phyloP scores from a whole-genome alignment of 2,797 vertebrate species.

The Dromococcyx pavoninus region DNA sequence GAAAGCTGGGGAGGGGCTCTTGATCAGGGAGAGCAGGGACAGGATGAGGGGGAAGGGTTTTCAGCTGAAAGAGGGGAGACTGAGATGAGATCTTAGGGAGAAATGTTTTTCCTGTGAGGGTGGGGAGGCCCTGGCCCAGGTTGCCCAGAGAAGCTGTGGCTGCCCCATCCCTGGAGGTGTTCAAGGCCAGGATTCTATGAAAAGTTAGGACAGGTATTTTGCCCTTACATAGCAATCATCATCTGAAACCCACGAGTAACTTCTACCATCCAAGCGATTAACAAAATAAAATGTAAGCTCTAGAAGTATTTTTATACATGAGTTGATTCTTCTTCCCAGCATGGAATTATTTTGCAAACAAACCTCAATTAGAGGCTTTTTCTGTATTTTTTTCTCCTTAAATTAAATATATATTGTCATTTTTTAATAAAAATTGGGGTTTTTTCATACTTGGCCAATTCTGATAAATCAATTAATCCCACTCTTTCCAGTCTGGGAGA shows the following conservation, averaged over 20 bases:
- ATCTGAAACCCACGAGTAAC: not conserved
- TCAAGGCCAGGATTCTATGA: no score
- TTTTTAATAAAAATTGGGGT: not conserved
- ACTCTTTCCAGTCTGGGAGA: not conserved
- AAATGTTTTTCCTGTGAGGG: no score
- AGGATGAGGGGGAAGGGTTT: no score
- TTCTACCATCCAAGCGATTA: not conserved
- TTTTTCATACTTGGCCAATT: not conserved
- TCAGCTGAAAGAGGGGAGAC: no score
- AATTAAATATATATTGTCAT: not conserved
- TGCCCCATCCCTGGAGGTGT: no score
- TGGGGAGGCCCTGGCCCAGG: no score
- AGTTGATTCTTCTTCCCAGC: not conserved
- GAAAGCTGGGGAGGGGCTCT: no score
- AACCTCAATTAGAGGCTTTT: not conserved
- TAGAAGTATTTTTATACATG: not conserved
- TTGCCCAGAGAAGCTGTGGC: no score
- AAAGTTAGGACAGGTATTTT: not conserved
- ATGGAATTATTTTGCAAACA: not conserved
- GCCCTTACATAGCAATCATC: not conserved
- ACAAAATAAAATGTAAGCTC: not conserved
- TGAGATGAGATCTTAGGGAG: no score
- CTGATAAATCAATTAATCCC: not conserved
- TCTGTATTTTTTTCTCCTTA: not conserved
- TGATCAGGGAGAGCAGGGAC: no score